phyloP scores from a whole-genome alignment of 2,888 invertebrate genomes.

The Epistrophe grossulariae region DNA sequence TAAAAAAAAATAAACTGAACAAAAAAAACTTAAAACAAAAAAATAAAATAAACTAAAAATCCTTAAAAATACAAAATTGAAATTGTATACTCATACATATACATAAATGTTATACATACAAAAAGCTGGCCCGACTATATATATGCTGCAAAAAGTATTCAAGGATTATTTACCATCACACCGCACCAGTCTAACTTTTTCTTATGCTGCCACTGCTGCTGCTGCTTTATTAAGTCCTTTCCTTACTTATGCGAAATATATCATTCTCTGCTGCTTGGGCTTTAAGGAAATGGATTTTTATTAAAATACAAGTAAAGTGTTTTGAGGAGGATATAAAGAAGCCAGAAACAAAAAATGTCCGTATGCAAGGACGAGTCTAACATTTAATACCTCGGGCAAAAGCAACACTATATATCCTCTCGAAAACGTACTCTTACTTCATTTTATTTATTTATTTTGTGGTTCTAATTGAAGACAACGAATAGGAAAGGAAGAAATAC shows the following conservation, averaged over 20 bases:
- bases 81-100: slow-evolving; percentile 3
- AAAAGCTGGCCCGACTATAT: slow-evolving; percentile 33
- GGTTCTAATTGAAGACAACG: slow-evolving; percentile 50
- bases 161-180: slow-evolving; percentile 34
- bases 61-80: slow-evolving; percentile 50
- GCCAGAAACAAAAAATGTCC: slow-evolving; percentile 2
- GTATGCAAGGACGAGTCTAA: slow-evolving; percentile 25
- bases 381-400: background rate
- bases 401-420: slow-evolving; percentile 1
- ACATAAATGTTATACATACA: background rate
- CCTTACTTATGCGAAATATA: background rate
- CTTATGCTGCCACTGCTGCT: background rate
- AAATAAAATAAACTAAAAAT: slow-evolving; percentile 49
- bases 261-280: slow-evolving; percentile 9
- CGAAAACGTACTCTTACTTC: slow-evolving; percentile 18
- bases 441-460: slow-evolving; percentile 56
- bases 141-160: slow-evolving; percentile 15
- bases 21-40: background rate
- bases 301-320: slow-evolving; percentile 23
- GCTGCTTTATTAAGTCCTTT: slow-evolving; percentile 36
- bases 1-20: slow-evolving; percentile 54
- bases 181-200: slow-evolving; percentile 15
- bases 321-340: slow-evolving; percentile 21
- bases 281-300: slow-evolving; percentile 42
- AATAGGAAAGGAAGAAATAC: slow-evolving; percentile 6